Percentiles rank a stretch among this genome's conserved stretches.
phyloP scores from a whole-genome alignment of 2,888 invertebrate species.

The Tetragonisca angustula region DNA sequence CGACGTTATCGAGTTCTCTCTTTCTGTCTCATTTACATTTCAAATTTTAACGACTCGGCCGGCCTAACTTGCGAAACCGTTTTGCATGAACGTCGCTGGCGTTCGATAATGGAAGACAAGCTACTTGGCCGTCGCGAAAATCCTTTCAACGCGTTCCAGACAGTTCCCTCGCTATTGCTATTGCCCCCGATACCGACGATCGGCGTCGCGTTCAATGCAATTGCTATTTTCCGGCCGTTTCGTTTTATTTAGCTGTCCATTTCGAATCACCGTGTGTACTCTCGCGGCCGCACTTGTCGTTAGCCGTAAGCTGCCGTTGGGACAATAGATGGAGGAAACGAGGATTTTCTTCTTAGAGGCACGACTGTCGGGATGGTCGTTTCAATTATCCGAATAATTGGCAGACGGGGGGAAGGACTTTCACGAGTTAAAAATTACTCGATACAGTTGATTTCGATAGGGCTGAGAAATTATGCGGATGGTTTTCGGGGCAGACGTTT shows the following conservation, averaged over 20 bases:
- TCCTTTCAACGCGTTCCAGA: constrained; percentile 32
- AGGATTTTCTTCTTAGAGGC: neutral
- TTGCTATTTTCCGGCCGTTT: constrained; percentile 28
- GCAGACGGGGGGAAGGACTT: neutral
- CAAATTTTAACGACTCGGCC: constrained; percentile 68
- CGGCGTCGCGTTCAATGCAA: constrained; percentile 3
- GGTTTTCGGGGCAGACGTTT: neutral
- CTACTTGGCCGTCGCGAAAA: constrained; percentile 46
- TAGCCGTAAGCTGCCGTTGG: constrained; percentile 8
- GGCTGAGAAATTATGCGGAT: no score
- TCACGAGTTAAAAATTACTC: no score
- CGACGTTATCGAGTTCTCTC: constrained; percentile 59
- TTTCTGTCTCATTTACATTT: constrained; percentile 64
- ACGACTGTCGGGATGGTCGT: neutral
- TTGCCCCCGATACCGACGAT: constrained; percentile 16
- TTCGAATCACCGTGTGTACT: constrained; percentile 1
- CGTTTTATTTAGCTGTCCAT: constrained; percentile 27
- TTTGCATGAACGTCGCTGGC: constrained; percentile 60
- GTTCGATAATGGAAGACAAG: constrained; percentile 63
- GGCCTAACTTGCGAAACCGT: constrained; percentile 66
- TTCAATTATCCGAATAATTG: neutral
- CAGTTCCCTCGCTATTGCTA: neutral
- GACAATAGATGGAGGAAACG: neutral
- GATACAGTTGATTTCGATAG: no score
- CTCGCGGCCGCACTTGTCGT: constrained; percentile 5